Evolutionary conservation across 2,888 invertebrate species (phyloP), one percentile per base, ranked within the genome.

Genomic region (Zaprionus bogoriensis): DNA sequence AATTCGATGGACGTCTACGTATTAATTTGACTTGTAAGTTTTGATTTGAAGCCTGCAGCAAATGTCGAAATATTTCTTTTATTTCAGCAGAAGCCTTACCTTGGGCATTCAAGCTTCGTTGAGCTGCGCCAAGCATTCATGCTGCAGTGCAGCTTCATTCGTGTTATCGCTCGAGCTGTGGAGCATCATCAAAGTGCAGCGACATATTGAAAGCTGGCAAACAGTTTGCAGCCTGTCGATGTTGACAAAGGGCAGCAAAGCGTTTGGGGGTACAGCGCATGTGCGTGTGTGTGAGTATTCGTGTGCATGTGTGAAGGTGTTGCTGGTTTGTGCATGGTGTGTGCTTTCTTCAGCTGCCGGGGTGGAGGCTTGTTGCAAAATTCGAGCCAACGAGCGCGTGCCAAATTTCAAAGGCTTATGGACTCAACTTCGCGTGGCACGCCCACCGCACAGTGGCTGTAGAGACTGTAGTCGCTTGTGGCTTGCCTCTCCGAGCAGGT

Each of bases 351-450:
- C 30, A 4, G 30, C 22, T 42, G n/a, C n/a, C 7, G 20, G 7
- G 9, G n/a, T 5, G 4, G 32, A n/a, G n/a, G n/a, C n/a, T n/a
- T 23, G 42, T n/a, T 51, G 52, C 61, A 51, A 52, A 77, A 77
- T 66, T 51, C 48, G 74, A 73, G 59, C 41, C 73, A 17, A 14
- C 23, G 10, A 46, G 47, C 54, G 76, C 52, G 69, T 63, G 53
- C 47, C 30, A 30, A 39, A 61, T 82, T 72, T 72, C 77, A 79
- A 79, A 75, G 76, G 86, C 58, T 60, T 51, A 22, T 23, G 45
- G 45, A 32, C 48, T 36, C 30, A 50, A 32, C 38, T 7, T 1
- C 5, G 0, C 12, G n/a, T n/a, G n/a, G n/a, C n/a, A n/a, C n/a
- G n/a, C n/a, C n/a, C n/a, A 12, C 12, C 10, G 27, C 32, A 14